Percentiles rank a stretch among this genome's conserved stretches.
Conservation (phyloP, 2,888 invertebrate species). For the Epiperipatus broadwayi region DNA sequence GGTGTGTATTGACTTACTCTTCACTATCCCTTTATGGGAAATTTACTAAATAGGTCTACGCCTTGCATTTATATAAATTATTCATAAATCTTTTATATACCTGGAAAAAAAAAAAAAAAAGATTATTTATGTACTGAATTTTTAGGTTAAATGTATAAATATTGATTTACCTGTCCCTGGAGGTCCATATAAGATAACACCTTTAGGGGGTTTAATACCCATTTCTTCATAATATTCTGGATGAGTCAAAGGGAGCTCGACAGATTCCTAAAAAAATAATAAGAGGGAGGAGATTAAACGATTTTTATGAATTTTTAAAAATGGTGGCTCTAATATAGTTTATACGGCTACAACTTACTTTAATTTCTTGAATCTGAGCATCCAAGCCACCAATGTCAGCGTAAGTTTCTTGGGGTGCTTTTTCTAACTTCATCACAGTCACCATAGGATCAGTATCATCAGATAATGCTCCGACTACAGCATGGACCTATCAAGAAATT, state of each 20-base stretch:
- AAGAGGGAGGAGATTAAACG: slow-evolving; percentile 4
- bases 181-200: slow-evolving; percentile 90
- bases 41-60: no score
- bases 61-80: no score
- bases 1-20: no score
- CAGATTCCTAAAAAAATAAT: slow-evolving; percentile 49
- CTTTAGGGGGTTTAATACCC: slow-evolving; percentile 99
- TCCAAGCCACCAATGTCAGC: slow-evolving; percentile 95
- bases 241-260: slow-evolving; percentile 92
- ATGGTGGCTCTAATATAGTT: no score
- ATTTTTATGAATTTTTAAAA: neutral
- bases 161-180: slow-evolving; percentile 67
- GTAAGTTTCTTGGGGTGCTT: slow-evolving; percentile 97
- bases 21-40: no score
- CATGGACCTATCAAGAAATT: slow-evolving; percentile 51
- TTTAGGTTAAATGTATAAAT: neutral
- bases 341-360: slow-evolving; percentile 27
- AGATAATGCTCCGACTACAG: slow-evolving; percentile 94
- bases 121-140: slow-evolving; percentile 1
- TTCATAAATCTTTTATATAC: no score
- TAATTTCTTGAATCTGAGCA: slow-evolving; percentile 91
- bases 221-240: slow-evolving; percentile 99
- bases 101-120: neutral
- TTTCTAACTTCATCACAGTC: slow-evolving; percentile 98
- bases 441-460: slow-evolving; percentile 99